phyloP scores from a whole-genome alignment of 2,113 vertebrate genomes.

The Alexandromys fortis region DNA sequence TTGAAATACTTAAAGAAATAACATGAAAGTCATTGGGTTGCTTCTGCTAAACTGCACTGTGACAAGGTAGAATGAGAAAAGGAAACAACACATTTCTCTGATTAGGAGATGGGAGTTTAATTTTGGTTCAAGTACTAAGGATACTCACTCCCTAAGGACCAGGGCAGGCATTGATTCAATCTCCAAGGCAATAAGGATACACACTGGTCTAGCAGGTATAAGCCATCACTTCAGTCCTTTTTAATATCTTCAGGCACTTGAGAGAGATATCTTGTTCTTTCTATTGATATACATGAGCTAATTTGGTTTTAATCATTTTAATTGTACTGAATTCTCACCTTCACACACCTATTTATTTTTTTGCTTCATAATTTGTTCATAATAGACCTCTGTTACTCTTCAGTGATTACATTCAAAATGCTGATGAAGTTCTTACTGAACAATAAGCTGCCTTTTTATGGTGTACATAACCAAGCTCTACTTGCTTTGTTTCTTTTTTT shows the following conservation, averaged over 20 bases:
- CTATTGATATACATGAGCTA: no score
- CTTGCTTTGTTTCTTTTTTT: no score
- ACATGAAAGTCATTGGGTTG: neutral
- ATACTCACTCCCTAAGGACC: neutral
- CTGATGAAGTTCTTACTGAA: no score
- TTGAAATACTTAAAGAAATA: neutral
- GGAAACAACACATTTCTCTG: neutral
- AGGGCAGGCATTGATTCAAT: neutral
- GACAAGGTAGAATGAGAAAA: neutral
- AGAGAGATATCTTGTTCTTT: no score
- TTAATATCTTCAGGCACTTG: neutral
- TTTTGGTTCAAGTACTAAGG: neutral
- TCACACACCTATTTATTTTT: no score
- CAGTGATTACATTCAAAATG: no score
- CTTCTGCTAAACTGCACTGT: neutral
- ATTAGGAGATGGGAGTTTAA: neutral
- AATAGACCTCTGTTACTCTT: no score
- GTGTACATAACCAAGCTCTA: no score
- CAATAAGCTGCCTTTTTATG: no score
- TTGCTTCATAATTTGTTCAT: no score
- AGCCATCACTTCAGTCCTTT: neutral
- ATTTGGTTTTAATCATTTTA: no score
- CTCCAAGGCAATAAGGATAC: neutral
- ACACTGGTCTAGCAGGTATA: neutral
- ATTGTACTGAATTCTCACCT: no score